phyloP scores from a whole-genome alignment of 1,140 invertebrate genomes.

The Achatina immaculata region DNA sequence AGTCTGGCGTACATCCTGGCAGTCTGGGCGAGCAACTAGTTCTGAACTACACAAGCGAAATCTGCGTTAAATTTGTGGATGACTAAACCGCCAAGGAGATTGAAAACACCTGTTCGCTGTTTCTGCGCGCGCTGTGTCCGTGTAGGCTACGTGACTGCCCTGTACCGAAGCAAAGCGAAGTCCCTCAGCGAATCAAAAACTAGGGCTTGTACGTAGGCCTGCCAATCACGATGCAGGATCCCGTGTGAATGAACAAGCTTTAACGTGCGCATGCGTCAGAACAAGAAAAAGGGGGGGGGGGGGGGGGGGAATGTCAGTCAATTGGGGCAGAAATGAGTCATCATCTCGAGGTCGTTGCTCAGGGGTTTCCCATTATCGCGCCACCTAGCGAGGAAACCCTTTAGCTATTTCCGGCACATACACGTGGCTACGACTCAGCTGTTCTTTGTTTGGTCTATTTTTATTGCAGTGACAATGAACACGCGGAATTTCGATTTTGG shows the following conservation, averaged over 20 bases:
- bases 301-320: background rate
- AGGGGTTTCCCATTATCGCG: conserved; percentile 27
- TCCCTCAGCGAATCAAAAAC: conserved; percentile 18
- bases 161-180: background rate
- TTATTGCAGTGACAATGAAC: background rate
- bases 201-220: background rate
- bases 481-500: background rate
- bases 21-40: conserved; percentile 2
- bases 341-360: conserved; percentile 5
- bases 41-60: background rate
- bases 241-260: background rate
- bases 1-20: too few species aligned
- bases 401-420: background rate
- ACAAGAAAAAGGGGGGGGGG: background rate
- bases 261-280: conserved; percentile 6
- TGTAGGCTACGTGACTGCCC: background rate
- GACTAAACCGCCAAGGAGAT: conserved; percentile 5
- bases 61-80: background rate
- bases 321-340: conserved; percentile 27
- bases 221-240: background rate
- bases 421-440: too few species aligned
- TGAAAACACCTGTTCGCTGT: conserved; percentile 36
- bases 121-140: conserved; percentile 2
- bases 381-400: conserved; percentile 34
- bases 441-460: conserved; percentile 15